Evolutionary conservation across 2,888 invertebrate species (phyloP).

Genomic region (Nasonia oneida): DNA sequence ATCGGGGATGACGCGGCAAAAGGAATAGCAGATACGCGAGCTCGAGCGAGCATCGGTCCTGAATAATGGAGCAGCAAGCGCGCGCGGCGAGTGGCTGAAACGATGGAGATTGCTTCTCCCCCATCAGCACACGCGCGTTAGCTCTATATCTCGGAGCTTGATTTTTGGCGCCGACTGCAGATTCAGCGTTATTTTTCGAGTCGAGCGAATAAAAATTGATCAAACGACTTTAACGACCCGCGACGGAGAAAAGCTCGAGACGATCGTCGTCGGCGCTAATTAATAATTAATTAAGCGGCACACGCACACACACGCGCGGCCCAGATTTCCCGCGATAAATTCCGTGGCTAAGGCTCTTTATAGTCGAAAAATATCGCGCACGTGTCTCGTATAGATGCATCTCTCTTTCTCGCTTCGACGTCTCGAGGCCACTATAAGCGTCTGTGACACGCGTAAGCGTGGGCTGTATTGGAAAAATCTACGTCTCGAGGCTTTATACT

Average conservation of each 20-base stretch:
- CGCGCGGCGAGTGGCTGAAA: slow-evolving; percentile 48
- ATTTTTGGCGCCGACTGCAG: neutral
- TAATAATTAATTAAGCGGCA: too few relatives aligned
- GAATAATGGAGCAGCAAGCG: slow-evolving; percentile 52
- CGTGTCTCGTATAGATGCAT: neutral
- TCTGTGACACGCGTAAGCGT: neutral
- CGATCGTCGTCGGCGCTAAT: too few relatives aligned
- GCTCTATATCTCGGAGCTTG: neutral
- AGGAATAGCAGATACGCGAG: neutral
- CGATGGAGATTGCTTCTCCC: slow-evolving; percentile 52
- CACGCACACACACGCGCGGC: too few relatives aligned
- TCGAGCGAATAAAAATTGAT: neutral
- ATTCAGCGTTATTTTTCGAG: slow-evolving; percentile 35
- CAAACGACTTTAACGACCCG: too few relatives aligned
- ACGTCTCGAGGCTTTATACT: neutral
- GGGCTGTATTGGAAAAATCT: neutral
- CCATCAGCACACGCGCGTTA: neutral
- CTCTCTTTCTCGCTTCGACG: neutral
- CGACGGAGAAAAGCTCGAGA: too few relatives aligned
- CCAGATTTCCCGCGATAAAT: neutral
- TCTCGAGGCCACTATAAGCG: neutral
- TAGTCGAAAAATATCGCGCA: neutral
- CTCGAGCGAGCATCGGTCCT: slow-evolving; percentile 22
- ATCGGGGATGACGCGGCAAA: slow-evolving; percentile 21
- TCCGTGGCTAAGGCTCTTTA: neutral